Conservation (phyloP, 92 coral and sea anemone genomes). For the Pocillopora grandis region DNA sequence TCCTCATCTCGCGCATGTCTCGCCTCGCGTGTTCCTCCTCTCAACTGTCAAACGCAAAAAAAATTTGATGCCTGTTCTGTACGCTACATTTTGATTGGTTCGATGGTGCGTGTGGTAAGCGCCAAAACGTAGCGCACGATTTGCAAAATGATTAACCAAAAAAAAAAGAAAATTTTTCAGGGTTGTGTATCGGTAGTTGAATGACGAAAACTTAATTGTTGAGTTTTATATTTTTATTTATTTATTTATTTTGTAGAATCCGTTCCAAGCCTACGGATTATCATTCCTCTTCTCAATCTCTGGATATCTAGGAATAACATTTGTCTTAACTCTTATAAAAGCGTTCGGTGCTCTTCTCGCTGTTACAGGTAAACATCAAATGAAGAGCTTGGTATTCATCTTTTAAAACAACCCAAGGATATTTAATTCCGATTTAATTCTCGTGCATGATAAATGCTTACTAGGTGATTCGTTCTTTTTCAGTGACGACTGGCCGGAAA, state of each 20-base stretch:
- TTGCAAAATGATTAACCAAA: no score
- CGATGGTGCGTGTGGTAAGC: background rate
- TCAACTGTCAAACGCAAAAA: background rate
- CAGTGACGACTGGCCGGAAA: slow-evolving; percentile 96
- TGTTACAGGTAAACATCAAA: slow-evolving; percentile 76
- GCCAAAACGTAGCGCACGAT: no score
- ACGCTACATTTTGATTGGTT: background rate
- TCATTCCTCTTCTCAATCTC: slow-evolving; percentile 92
- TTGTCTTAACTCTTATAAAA: slow-evolving; percentile 86
- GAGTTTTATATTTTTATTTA: no score
- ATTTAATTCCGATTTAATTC: background rate
- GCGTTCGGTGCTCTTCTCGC: slow-evolving; percentile 94
- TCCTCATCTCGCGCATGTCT: no score
- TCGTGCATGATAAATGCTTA: no score
- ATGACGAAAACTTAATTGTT: no score
- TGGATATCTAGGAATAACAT: slow-evolving; percentile 93
- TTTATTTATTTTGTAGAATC: slow-evolving; percentile 56
- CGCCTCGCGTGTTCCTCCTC: no score
- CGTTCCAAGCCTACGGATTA: slow-evolving; percentile 83
- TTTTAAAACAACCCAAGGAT: background rate
- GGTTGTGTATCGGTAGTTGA: no score
- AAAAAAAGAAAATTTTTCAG: no score
- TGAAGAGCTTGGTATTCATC: no score
- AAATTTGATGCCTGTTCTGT: background rate
- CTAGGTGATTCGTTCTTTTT: background rate